These are phyloP conservation scores for Engystomops pustulosus DNA, from an alignment of 2,113 vertebrate species.

Conservation along the genomic window DNA sequence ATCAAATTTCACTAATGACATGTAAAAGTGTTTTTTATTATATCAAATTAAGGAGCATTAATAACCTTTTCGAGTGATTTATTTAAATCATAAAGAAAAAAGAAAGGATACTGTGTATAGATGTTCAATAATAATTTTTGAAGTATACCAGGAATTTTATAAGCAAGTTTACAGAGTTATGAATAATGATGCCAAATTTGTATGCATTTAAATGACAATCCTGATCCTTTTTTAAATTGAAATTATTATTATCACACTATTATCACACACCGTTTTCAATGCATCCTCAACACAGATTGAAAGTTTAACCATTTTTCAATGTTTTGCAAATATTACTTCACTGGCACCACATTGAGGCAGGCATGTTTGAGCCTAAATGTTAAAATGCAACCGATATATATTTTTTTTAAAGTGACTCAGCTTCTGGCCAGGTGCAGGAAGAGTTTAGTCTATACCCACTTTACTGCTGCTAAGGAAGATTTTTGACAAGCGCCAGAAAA, in stretches of 20 bases:
- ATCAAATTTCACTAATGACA: constrained; percentile 21
- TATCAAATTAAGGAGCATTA: neutral
- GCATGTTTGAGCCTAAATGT: too few species aligned
- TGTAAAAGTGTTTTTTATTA: constrained; percentile 15
- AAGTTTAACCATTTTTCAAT: neutral
- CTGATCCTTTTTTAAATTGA: neutral
- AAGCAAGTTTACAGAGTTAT: neutral
- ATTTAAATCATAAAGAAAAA: neutral
- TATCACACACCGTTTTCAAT: too few species aligned
- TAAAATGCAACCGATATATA: too few species aligned
- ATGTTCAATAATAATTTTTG: neutral
- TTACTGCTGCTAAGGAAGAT: too few species aligned
- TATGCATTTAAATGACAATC: neutral
- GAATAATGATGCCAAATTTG: neutral
- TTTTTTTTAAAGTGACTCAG: too few species aligned
- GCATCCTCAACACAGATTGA: too few species aligned
- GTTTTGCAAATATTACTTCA: neutral
- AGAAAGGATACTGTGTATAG: neutral
- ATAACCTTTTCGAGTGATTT: neutral
- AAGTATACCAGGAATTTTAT: neutral
- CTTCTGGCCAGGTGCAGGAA: too few species aligned
- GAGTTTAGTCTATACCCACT: too few species aligned
- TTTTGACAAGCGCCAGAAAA: too few species aligned
- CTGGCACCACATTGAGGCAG: neutral
- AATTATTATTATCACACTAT: neutral